Conservation (phyloP, 1,140 invertebrate species). For the Drosophila ohnishii region DNA sequence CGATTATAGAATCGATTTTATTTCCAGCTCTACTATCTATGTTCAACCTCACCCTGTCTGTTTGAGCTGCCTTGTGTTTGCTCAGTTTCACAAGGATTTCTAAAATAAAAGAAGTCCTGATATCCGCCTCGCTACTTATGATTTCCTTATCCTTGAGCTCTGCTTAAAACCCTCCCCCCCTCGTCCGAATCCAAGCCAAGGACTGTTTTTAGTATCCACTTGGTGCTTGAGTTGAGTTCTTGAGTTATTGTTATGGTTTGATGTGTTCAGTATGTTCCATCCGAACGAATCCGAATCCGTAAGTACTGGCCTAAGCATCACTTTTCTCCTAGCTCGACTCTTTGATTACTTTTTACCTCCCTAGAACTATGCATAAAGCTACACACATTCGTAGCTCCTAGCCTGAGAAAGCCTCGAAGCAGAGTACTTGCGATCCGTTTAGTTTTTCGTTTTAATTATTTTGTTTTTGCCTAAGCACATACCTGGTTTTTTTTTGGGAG, state of each 20-base stretch:
- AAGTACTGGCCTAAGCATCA: constrained; percentile 22
- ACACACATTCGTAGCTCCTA: constrained; percentile 46
- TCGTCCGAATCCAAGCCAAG: constrained; percentile 9
- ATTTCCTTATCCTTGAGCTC: background rate
- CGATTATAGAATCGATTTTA: too few species aligned
- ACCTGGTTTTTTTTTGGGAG: constrained; percentile 28
- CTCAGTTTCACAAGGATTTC: constrained; percentile 1
- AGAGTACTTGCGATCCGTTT: constrained; percentile 21
- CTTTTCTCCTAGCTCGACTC: constrained; percentile 43
- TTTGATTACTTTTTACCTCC: constrained; percentile 20
- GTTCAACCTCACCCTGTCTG: constrained; percentile 9
- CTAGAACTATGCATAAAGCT: constrained; percentile 26
- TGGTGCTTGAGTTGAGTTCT: constrained; percentile 1
- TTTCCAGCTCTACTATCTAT: background rate
- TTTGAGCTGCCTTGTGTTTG: constrained; percentile 4
- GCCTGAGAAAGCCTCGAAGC: constrained; percentile 27
- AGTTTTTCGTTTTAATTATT: constrained; percentile 3
- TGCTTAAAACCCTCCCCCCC: background rate
- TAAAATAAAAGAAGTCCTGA: background rate
- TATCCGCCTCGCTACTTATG: constrained; percentile 9
- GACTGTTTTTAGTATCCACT: background rate
- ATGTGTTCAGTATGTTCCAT: constrained; percentile 12
- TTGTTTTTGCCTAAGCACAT: constrained; percentile 17
- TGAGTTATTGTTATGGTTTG: constrained; percentile 7
- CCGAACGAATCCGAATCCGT: constrained; percentile 18